Evolutionary conservation across 2,113 vertebrate genomes (phyloP).

Genomic region (Cacatua alba): DNA sequence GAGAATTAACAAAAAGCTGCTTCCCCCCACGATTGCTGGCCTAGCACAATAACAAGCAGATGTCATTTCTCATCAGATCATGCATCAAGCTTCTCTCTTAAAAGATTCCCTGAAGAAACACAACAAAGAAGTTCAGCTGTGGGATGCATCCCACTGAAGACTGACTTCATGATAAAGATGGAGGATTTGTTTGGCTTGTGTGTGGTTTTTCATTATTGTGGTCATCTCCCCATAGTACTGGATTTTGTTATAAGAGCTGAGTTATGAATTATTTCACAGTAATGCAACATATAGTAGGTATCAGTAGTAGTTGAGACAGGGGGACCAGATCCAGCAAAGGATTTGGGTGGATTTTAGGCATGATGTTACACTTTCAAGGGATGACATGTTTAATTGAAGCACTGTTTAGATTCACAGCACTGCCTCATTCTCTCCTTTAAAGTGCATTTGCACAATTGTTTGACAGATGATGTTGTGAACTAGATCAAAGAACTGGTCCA

Average conservation of each 20-base stretch:
- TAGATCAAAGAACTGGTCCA: background rate
- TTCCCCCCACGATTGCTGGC: background rate
- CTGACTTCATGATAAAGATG: background rate
- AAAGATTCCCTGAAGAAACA: conserved; percentile 15
- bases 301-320: background rate
- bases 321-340: background rate
- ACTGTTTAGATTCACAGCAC: background rate
- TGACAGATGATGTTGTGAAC: background rate
- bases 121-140: background rate
- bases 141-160: background rate
- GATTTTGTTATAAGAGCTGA: background rate
- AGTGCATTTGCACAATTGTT: background rate
- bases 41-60: background rate
- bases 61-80: conserved; percentile 10
- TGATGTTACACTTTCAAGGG: background rate
- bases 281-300: background rate
- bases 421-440: background rate
- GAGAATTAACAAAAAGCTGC: conserved; percentile 1
- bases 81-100: background rate
- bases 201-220: background rate
- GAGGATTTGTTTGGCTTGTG: background rate
- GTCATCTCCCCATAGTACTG: background rate
- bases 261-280: background rate
- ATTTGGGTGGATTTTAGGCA: background rate
- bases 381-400: background rate